Evolutionary conservation across 2,113 vertebrate species (phyloP).

Genomic region (Atractosteus spatula): DNA sequence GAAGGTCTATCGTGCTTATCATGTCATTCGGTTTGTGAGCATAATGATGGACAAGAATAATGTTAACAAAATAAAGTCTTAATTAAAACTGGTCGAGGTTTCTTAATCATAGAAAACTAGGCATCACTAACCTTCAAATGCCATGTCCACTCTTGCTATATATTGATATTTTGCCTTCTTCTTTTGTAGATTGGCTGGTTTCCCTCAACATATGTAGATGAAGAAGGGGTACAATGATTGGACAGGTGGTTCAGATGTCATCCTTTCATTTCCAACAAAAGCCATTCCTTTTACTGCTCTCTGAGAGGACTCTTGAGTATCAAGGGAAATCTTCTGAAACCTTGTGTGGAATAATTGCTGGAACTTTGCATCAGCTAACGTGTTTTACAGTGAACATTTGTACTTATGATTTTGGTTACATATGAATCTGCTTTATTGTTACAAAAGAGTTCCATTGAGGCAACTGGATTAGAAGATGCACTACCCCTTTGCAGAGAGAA

Average conservation of each 20-base stretch:
- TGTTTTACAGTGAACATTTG: conserved; percentile 49
- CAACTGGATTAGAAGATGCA: conserved; percentile 32
- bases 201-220: conserved; percentile 94
- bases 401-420: conserved; percentile 52
- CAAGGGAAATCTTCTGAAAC: conserved; percentile 52
- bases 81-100: too few relatives aligned
- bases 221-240: conserved; percentile 84
- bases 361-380: conserved; percentile 34
- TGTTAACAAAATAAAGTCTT: too few relatives aligned
- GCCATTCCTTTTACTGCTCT: conserved; percentile 47
- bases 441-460: conserved; percentile 47
- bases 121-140: too few relatives aligned
- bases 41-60: too few relatives aligned
- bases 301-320: conserved; percentile 45
- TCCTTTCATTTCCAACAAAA: conserved; percentile 38
- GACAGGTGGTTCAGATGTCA: conserved; percentile 9
- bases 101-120: too few relatives aligned
- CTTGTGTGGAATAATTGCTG: conserved; percentile 43
- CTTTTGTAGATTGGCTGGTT: conserved; percentile 90
- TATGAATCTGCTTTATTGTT: conserved; percentile 59
- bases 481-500: conserved; percentile 32
- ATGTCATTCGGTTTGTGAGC: too few relatives aligned
- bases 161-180: background rate
- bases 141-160: too few relatives aligned
- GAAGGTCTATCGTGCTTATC: too few relatives aligned